A percentile compares a stretch with the other conserved stretches of the same genome.
Conservation (phyloP, 1,140 invertebrate genomes). For the Brachionus rubens region DNA sequence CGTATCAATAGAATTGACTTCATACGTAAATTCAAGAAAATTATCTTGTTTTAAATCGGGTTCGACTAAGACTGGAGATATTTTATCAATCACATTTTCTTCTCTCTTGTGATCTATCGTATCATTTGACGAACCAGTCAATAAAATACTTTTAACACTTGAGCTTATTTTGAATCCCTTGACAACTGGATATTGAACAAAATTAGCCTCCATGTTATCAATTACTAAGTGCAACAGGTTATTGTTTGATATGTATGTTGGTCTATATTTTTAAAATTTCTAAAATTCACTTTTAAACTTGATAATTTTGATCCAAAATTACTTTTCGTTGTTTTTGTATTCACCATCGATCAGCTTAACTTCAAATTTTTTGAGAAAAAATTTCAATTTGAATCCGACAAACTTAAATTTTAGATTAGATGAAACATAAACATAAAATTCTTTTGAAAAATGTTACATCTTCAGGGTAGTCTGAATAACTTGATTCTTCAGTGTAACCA, state of each 20-base stretch:
- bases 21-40: conserved; percentile 25
- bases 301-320: background rate
- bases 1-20: background rate
- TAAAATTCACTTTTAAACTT: background rate
- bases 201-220: conserved; percentile 24
- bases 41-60: conserved; percentile 15
- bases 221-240: background rate
- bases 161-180: conserved; percentile 23
- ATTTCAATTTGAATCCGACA: conserved; percentile 23
- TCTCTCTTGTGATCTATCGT: background rate
- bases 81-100: background rate
- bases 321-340: conserved; percentile 4
- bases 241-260: background rate
- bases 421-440: too few relatives aligned
- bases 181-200: background rate
- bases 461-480: background rate
- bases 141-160: conserved; percentile 33
- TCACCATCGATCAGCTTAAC: conserved; percentile 16
- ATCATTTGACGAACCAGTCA: conserved; percentile 31
- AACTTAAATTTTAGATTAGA: too few relatives aligned
- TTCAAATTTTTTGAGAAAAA: conserved; percentile 41
- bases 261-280: background rate
- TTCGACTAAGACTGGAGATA: background rate
- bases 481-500: conserved; percentile 42
- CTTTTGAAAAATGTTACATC: background rate